Base-by-base conservation (phyloP, 1,140 invertebrate genomes). In the Apocrypta bakeri region DNA sequence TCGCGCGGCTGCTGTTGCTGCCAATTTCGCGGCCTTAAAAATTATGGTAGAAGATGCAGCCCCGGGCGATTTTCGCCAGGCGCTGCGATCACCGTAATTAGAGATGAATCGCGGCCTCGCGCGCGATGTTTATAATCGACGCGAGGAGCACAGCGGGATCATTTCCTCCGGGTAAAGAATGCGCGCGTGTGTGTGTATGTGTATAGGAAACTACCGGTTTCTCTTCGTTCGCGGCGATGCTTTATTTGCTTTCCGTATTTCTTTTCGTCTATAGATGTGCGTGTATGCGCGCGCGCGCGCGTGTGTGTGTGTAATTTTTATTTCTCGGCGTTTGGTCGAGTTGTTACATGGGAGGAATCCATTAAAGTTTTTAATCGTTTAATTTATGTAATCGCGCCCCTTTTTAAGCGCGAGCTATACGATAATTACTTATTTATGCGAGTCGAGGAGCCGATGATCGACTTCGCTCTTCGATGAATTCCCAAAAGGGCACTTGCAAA, bases 31-130 rank as follows among this genome's bases (percentile, higher is more conserved):
- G 74, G 33, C n/a, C 12, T 79, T 37, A 37, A 76, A 76, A 76
- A 63, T 29, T 61, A 76, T 21, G 71, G 1, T 24, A 21, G 31
- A 33, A 42, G 40, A 37, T 37, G 29, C 14, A n/a, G 64, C 68
- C n/a, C 48, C n/a, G 25, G 79, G 69, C 42, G 69, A 72, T 72
- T 48, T 72, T 33, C 42, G 71, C 78, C 69, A 25, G n/a, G 31
- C 64, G 25, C 31, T 29, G 8, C 72, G 69, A 81, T 74, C 79
- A 63, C 79, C 61, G 61, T 81, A 81, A 81, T 81, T 81, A 81
- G 61, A 74, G 79, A 81, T 81, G 74, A 74, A 81, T 81, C 79
- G 68, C 72, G 40, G n/a, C 14, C 14, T 25, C 71, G 71, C 33
- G 71, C 25, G 14, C 42, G 72, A 56, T 61, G 24, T 77, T 33